Conservation (phyloP, 2,888 invertebrate species). For the Erebia aethiops region DNA sequence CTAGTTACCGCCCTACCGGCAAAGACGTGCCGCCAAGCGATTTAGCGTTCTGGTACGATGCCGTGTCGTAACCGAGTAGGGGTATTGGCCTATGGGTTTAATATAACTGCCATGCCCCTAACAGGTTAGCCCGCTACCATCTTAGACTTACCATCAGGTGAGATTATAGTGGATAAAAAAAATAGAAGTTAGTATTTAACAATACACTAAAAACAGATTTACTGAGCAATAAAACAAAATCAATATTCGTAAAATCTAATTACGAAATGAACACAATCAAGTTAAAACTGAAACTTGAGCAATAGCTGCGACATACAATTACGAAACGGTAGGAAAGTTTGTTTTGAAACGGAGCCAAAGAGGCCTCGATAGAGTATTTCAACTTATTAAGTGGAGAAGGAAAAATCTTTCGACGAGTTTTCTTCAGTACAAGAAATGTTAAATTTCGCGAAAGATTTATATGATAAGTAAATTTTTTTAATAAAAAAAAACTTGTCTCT, state of each 20-base stretch:
- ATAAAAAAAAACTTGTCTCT: background rate
- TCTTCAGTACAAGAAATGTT: background rate
- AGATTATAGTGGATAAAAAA: too few species aligned
- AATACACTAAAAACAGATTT: background rate
- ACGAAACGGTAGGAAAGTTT: slow-evolving; percentile 26
- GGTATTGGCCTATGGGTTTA: too few species aligned
- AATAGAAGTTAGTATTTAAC: too few species aligned
- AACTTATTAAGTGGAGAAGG: slow-evolving; percentile 14
- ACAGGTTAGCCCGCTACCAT: too few species aligned
- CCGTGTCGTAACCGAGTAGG: too few species aligned
- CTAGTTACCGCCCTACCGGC: too few species aligned
- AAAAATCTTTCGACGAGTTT: slow-evolving; percentile 12
- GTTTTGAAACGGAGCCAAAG: slow-evolving; percentile 25
- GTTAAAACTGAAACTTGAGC: slow-evolving; percentile 19
- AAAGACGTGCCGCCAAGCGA: too few species aligned
- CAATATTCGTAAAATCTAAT: background rate
- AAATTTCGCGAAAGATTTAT: too few species aligned
- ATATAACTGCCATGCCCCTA: too few species aligned
- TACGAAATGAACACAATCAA: slow-evolving; percentile 12
- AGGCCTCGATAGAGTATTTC: slow-evolving; percentile 11
- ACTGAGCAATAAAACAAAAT: background rate
- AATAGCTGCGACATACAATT: slow-evolving; percentile 21
- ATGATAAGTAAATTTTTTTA: too few species aligned
- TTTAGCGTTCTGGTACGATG: too few species aligned
- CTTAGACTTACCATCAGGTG: too few species aligned